Evolutionary conservation across 1,140 invertebrate species (phyloP), one percentile per base, ranked within the genome.

Genomic region (Scaptodrosophila lebanonensis): DNA sequence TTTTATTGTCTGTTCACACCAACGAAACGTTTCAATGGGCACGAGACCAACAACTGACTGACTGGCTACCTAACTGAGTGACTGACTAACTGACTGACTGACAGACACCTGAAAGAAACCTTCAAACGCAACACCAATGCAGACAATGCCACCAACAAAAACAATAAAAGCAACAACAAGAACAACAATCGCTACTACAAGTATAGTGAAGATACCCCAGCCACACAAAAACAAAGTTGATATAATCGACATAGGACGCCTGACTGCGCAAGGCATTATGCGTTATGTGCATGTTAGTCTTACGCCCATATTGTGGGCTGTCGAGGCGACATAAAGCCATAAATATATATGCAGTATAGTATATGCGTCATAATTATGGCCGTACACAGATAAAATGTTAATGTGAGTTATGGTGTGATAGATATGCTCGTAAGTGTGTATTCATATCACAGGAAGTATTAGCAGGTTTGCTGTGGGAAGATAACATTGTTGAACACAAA

Each of bases 131-230:
- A 75, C 53, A 36, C 32, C 66, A 65, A 40, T 54, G 60, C 58
- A 77, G 68, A 77, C 73, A 77, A 77, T 77, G 73, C 73, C 73
- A 77, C 8, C 22, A 66, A 49, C 60, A 38, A 65, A 66, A 77
- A 73, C 75, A 82, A 69, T 77, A 63, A 71, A 77, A n/a, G n/a
- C 73, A 77, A 4, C 22, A 66, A 49, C 60, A 38, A 65, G 66
- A 77, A 73, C 75, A 82, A 69, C 82, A 63, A 71, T 77, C n/a
- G 72, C 52, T 77, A 77, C 77, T 62, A 75, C 53, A 30, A 43
- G 50, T 44, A 39, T 56, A 30, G 60, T 45, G 50, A 30, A 52
- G 29, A 50, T 39, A 63, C 57, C 30, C 48, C 47, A 58, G 42
- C 52, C 51, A 52, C 40, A 60, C 47, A 58, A 32, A 16, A 18